Conservation (phyloP, 2,113 vertebrate genomes). For the Neomonachus schauinslandi region DNA sequence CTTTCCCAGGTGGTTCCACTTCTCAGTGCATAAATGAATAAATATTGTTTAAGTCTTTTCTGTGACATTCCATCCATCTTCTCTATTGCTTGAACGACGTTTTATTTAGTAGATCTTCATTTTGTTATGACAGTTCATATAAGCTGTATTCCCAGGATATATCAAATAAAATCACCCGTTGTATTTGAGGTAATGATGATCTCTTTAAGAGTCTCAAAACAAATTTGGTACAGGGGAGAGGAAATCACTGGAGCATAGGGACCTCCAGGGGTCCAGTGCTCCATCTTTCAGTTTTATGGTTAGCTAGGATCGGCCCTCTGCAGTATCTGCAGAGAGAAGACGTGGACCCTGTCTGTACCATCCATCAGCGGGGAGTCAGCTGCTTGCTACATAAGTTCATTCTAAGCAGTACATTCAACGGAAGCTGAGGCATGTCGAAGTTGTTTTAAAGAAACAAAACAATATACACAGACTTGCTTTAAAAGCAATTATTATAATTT, state of each 20-base stretch:
- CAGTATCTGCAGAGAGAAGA: not conserved
- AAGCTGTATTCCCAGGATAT: not conserved
- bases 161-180: slow-evolving; percentile 3
- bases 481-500: not conserved
- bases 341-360: not conserved
- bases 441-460: slow-evolving; percentile 26
- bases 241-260: not conserved
- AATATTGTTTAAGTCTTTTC: slow-evolving; percentile 5
- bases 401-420: not conserved
- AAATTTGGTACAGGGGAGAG: not conserved
- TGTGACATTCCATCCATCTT: slow-evolving; percentile 27
- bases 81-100: not conserved
- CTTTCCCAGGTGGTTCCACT: not conserved
- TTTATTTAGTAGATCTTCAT: not conserved
- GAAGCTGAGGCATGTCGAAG: not conserved
- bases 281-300: not conserved
- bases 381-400: not conserved
- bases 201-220: not conserved
- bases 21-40: slow-evolving; percentile 12
- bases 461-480: not conserved
- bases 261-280: not conserved
- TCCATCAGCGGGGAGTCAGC: not conserved
- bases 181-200: not conserved
- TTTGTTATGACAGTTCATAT: not conserved
- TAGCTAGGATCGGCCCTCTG: not conserved